Base-by-base conservation (phyloP, 2,113 vertebrate genomes). In the Machaerirhynchus nigripectus region DNA sequence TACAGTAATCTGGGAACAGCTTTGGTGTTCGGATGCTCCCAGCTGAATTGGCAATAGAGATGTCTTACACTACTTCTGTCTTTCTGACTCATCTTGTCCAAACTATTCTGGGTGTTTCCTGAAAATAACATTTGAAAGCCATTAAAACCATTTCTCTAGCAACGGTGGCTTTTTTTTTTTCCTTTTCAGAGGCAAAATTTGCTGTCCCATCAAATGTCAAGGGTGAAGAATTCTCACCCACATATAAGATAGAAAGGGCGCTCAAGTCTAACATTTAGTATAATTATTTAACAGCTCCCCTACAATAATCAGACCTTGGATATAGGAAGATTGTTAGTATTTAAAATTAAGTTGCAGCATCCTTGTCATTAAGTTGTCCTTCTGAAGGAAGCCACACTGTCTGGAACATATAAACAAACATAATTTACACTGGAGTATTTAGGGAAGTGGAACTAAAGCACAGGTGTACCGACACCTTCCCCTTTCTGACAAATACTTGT, bases 381-480 rank as follows among this genome's bases (percentile, higher is more conserved):
- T 85, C 50, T 88, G 71, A 90, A 94, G 55, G 39, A 83, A 91
- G 17, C 22, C 53, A 65, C 24, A 1, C 13, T 56, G 35, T 40
- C 67, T 21, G 33, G 75, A 91, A 92, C 63, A 70, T 67, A 67
- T 80, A 97, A 95, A 96, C 79, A 94, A 94, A 90, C 30, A 59
- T 42, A 55, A 13, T 3, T 50, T 67, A 57, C 0, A 0, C 8
- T 88, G 75, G 42, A 88, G 16, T 95, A 86, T 85, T 91, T 91
- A 94, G 59, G 90, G 71, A 96, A 96, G 79, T 55, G 75, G 31
- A 88, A 31, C 42, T 96, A 88, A 91, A 91, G 17, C 14, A 47
- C 47, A 80, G n/a, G n/a, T 56, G 50, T 77, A 39, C 55, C 0
- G 1, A 59, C 0, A 0, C 24, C 68, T 50, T 77, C 50, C 55